These are phyloP conservation scores for Aptenodytes forsteri DNA, from an alignment of 2,113 vertebrate genomes.

Conservation along the genomic window DNA sequence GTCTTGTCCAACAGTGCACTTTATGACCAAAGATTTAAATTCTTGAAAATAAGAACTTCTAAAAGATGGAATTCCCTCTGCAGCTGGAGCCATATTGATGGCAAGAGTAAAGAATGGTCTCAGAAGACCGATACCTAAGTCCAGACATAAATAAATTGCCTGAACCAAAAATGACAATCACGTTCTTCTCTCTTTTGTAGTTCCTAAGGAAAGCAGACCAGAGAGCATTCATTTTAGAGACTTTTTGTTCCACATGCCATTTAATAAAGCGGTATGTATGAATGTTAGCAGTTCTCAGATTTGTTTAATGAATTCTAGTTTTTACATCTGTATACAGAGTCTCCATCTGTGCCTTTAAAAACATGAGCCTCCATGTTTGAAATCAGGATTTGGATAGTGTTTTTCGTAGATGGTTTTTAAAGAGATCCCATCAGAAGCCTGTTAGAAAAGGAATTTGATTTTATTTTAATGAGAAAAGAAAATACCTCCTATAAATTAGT, in stretches of 20 bases:
- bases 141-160: not conserved
- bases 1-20: not conserved
- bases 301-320: not conserved
- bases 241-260: not conserved
- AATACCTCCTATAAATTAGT: not conserved
- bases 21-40: not conserved
- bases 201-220: not conserved
- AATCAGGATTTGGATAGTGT: not conserved
- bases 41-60: not conserved
- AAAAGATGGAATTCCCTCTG: not conserved
- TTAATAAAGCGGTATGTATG: not conserved
- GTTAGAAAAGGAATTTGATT: not conserved
- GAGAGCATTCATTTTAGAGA: conserved; percentile 1
- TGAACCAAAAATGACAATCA: not conserved
- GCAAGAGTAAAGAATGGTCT: not conserved
- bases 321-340: not conserved
- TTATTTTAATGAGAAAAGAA: conserved; percentile 1
- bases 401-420: not conserved
- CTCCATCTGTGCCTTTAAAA: not conserved
- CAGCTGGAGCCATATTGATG: not conserved
- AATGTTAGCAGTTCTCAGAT: not conserved
- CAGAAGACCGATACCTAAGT: not conserved
- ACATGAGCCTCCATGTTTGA: not conserved
- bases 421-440: not conserved
- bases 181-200: not conserved